Evolutionary conservation across 2,888 invertebrate species (phyloP).

Genomic region (Balanococcus diminutus): DNA sequence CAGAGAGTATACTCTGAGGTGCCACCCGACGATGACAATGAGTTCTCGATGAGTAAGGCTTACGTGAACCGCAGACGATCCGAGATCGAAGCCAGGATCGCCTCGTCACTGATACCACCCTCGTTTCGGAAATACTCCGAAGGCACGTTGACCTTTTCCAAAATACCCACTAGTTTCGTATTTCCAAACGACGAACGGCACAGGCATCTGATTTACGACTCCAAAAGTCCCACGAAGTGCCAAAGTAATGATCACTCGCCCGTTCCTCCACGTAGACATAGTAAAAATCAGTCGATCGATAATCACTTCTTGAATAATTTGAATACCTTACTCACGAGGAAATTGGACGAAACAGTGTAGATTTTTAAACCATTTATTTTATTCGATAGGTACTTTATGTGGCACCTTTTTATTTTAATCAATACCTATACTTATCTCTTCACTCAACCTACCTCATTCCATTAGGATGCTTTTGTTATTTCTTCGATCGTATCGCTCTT

Average conservation of each 20-base stretch:
- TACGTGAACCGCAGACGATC: slow-evolving; percentile 52
- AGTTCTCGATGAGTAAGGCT: neutral
- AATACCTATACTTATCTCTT: no score
- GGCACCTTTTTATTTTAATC: neutral
- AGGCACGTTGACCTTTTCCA: slow-evolving; percentile 49
- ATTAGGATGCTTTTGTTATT: no score
- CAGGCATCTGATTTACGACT: slow-evolving; percentile 47
- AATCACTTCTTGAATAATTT: slow-evolving; percentile 64
- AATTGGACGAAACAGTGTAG: slow-evolving; percentile 58
- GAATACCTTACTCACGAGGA: slow-evolving; percentile 64
- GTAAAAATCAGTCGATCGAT: neutral
- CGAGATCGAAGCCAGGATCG: slow-evolving; percentile 55
- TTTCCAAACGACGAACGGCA: slow-evolving; percentile 34
- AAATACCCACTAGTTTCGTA: slow-evolving; percentile 46
- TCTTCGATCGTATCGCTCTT: slow-evolving; percentile 47
- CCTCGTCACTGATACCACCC: neutral
- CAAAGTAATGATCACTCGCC: neutral
- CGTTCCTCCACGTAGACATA: neutral
- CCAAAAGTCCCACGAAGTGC: neutral
- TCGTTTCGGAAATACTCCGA: slow-evolving; percentile 14
- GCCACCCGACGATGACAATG: neutral
- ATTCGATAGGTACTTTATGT: neutral
- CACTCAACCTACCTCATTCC: neutral
- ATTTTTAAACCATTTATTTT: no score
- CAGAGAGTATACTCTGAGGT: neutral